These are phyloP conservation scores for Heterodera carotae DNA, from an alignment of 1,140 invertebrate species.

Conservation along the genomic window DNA sequence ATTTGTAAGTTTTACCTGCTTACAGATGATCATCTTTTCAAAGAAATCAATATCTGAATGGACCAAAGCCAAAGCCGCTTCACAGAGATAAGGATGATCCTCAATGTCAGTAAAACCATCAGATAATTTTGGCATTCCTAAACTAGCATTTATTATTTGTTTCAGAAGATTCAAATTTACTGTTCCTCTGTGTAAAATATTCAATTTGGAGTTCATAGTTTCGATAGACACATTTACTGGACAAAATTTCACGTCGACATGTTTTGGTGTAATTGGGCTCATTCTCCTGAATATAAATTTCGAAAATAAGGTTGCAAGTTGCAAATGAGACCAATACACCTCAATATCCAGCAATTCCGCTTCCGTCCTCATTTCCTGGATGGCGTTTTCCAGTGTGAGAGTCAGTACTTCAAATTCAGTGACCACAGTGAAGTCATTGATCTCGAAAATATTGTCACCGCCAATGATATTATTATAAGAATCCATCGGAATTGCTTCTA, in stretches of 20 bases:
- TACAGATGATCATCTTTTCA: neutral
- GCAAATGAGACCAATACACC: neutral
- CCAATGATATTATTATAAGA: conserved; percentile 25
- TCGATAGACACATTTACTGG: neutral
- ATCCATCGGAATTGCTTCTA: neutral
- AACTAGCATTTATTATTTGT: conserved; percentile 2
- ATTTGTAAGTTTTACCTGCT: conserved; percentile 18
- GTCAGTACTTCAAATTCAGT: conserved; percentile 48
- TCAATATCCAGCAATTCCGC: conserved; percentile 4
- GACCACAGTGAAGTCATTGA: conserved; percentile 55
- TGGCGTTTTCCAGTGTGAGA: conserved; percentile 37
- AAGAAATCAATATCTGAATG: neutral
- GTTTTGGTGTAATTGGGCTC: neutral
- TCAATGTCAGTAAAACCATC: neutral
- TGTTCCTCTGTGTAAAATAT: conserved; percentile 10
- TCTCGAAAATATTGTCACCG: conserved; percentile 52
- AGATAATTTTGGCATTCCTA: conserved; percentile 33
- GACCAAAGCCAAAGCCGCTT: neutral
- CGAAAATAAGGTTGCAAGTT: neutral
- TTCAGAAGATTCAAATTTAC: neutral
- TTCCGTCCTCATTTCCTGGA: conserved; percentile 42
- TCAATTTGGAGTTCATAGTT: conserved; percentile 1
- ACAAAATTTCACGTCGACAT: neutral
- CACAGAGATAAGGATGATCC: neutral
- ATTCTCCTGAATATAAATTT: neutral